Percentiles rank a stretch among this genome's conserved stretches.
Conservation (phyloP, 2,888 invertebrate species). For the Microplitis manilae region DNA sequence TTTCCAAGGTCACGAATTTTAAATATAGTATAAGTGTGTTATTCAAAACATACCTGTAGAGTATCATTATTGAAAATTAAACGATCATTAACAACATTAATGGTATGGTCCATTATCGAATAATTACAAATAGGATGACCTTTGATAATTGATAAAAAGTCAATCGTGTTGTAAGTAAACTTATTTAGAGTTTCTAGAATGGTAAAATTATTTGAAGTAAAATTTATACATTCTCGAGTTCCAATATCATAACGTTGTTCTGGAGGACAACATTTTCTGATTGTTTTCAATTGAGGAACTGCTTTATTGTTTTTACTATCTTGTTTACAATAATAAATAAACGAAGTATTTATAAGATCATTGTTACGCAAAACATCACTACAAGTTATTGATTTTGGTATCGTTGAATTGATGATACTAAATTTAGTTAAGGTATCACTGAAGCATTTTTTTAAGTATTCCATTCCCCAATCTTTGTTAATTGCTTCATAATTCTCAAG, state of each 20-base stretch:
- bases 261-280: constrained; percentile 55
- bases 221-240: constrained; percentile 46
- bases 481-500: constrained; percentile 16
- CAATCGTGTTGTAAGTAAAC: constrained; percentile 5
- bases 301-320: constrained; percentile 27
- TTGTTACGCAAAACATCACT: constrained; percentile 52
- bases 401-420: constrained; percentile 34
- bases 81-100: constrained; percentile 40
- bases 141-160: constrained; percentile 38
- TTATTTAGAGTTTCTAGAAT: constrained; percentile 19
- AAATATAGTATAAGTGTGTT: neutral
- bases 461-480: constrained; percentile 9
- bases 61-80: constrained; percentile 36
- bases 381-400: constrained; percentile 48
- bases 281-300: constrained; percentile 39
- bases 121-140: constrained; percentile 50
- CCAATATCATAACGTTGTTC: constrained; percentile 44
- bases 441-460: constrained; percentile 30
- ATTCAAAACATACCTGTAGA: constrained; percentile 38
- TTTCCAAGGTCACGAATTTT: neutral
- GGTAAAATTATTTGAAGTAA: neutral
- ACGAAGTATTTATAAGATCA: constrained; percentile 32
- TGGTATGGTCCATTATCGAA: constrained; percentile 55
- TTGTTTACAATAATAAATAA: constrained; percentile 51
- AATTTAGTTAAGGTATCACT: constrained; percentile 21